phyloP scores from a whole-genome alignment of 2,113 vertebrate species.

The Hydrolagus affinis region DNA sequence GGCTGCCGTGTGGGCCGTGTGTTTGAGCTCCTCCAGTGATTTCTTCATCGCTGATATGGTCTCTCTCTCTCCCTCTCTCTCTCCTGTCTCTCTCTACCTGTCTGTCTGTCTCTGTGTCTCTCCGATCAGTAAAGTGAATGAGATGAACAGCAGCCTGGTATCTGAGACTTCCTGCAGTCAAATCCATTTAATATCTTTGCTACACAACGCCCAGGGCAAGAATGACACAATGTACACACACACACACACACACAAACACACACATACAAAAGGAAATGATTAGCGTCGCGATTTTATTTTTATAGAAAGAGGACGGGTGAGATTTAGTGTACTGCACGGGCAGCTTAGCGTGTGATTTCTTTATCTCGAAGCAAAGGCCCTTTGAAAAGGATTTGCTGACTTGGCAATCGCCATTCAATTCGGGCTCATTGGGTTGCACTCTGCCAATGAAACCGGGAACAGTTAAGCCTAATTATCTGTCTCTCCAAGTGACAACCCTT shows the following conservation, averaged over 20 bases:
- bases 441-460: conserved; percentile 7
- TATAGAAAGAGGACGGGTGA: conserved; percentile 34
- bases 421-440: background rate
- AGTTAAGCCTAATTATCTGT: background rate
- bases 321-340: conserved; percentile 52
- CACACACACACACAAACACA: conserved; percentile 37
- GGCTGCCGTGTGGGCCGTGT: conserved; percentile 46
- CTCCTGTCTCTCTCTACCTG: background rate
- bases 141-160: conserved; percentile 14
- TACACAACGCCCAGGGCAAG: conserved; percentile 34
- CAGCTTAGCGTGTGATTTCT: conserved; percentile 36
- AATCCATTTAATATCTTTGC: conserved; percentile 55
- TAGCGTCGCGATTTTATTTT: conserved; percentile 46
- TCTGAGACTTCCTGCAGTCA: conserved; percentile 35
- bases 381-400: conserved; percentile 34
- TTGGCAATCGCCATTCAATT: background rate
- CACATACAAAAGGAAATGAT: conserved; percentile 37
- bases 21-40: conserved; percentile 53
- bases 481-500: background rate
- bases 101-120: background rate
- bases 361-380: conserved; percentile 46
- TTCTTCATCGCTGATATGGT: conserved; percentile 56
- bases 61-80: background rate
- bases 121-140: background rate
- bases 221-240: conserved; percentile 37